Evolutionary conservation across 2,113 vertebrate genomes (phyloP), one percentile per base, ranked within the genome.

Genomic region (Gopherus flavomarginatus): DNA sequence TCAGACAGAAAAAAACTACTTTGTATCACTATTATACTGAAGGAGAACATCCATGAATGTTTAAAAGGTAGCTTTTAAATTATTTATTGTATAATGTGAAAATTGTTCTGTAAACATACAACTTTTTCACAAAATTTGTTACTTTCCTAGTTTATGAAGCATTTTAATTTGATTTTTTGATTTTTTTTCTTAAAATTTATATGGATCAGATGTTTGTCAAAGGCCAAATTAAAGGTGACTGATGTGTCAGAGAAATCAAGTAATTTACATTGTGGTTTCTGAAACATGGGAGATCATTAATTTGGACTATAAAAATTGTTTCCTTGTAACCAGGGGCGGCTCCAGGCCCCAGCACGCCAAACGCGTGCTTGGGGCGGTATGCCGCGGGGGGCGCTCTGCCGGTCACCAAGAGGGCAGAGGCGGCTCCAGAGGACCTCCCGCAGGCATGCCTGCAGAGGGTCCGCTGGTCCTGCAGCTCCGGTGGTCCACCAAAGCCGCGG

Each of bases 1-100:
- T 72, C 9, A 2, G 10, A 90, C 69, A 54, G 50, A 91, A 52
- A 69, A 69, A 2, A 69, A 26, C 0, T 24, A 5, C 0, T 1
- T 0, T 19, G 77, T 54, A 2, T n/a, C 53, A 53, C 9, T 52
- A 1, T 6, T 47, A 85, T 5, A 72, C 38, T 0, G 1, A 86
- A 90, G 6, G 2, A 65, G 59, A 77, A 90, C 50, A 69, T 47
- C 3, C 13, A 35, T 38, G 6, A 44, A 65, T 8, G 81, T 72
- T 81, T 83, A 38, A 89, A 38, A 2, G 53, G 2, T 17, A 50
- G 38, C 4, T 12, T 95, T 50, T 19, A 1, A 38, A 65, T 13
- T 69, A 4, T 50, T 92, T 93, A 1, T 1, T 77, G 9, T 11
- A 8, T 86, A 80, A 69, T n/a, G 62, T 69, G 26, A 84, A 91